A percentile compares a stretch with the other conserved stretches of the same genome.
phyloP scores from a whole-genome alignment of 2,113 vertebrate species.

The Carassius carassius region DNA sequence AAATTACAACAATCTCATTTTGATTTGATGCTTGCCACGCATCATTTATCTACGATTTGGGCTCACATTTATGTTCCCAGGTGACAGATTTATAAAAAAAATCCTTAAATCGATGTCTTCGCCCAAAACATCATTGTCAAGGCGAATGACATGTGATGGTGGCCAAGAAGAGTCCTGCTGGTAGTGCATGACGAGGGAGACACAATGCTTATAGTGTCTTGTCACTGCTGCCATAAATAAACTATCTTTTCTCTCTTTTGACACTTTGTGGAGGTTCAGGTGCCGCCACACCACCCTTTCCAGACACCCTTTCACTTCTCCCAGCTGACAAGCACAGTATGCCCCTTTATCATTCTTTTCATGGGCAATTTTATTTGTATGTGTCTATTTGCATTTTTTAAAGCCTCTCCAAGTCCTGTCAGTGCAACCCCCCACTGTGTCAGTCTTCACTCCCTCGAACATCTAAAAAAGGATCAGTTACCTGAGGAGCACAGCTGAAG shows the following conservation, averaged over 20 bases:
- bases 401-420: background rate
- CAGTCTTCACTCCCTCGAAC: background rate
- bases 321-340: background rate
- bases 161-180: background rate
- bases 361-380: background rate
- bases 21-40: background rate
- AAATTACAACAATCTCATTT: background rate
- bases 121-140: background rate
- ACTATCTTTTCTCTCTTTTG: background rate
- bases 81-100: background rate
- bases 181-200: background rate
- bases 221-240: slow-evolving; percentile 1
- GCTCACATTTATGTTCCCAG: background rate
- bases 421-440: background rate
- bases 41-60: background rate
- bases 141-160: background rate
- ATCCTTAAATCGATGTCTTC: background rate
- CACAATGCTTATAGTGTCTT: background rate
- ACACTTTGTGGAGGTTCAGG: background rate
- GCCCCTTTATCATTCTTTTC: background rate
- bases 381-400: background rate
- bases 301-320: background rate
- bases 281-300: background rate
- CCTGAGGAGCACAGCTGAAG: background rate
- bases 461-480: background rate